phyloP scores from a whole-genome alignment of 2,113 vertebrate species.

The Odocoileus virginianus region DNA sequence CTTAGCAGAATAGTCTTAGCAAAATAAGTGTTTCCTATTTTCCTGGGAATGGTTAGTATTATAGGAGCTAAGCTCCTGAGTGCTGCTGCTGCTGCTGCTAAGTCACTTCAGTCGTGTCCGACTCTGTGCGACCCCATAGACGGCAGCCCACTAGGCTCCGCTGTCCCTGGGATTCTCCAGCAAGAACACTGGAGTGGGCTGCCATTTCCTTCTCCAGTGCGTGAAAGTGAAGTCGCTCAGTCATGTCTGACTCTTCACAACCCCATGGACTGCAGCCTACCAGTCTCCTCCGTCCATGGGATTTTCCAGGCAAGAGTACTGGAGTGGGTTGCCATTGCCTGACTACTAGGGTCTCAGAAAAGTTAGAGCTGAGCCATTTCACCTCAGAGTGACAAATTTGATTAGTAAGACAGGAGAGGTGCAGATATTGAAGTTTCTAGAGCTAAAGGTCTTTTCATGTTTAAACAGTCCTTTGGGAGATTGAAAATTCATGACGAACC shows the following conservation, averaged over 20 bases:
- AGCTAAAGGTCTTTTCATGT: conserved; percentile 1
- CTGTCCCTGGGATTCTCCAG: no score
- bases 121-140: no score
- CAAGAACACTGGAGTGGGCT: no score
- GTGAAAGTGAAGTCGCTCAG: no score
- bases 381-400: neutral
- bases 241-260: no score
- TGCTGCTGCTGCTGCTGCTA: neutral
- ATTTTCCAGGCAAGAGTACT: no score
- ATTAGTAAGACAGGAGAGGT: neutral
- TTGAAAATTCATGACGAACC: neutral
- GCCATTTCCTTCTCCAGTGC: no score
- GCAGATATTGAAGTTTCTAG: neutral
- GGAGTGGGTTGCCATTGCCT: no score
- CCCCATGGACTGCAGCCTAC: no score
- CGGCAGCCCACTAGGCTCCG: no score
- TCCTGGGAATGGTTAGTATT: neutral
- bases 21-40: neutral
- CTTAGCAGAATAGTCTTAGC: neutral
- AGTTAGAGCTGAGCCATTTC: neutral
- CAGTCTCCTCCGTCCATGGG: no score
- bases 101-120: no score
- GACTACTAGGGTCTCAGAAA: neutral
- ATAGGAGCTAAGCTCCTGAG: neutral
- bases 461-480: neutral